Percentiles rank a stretch among this genome's conserved stretches.
Conservation (phyloP, 2,888 invertebrate genomes). For the Oscheius sp. region DNA sequence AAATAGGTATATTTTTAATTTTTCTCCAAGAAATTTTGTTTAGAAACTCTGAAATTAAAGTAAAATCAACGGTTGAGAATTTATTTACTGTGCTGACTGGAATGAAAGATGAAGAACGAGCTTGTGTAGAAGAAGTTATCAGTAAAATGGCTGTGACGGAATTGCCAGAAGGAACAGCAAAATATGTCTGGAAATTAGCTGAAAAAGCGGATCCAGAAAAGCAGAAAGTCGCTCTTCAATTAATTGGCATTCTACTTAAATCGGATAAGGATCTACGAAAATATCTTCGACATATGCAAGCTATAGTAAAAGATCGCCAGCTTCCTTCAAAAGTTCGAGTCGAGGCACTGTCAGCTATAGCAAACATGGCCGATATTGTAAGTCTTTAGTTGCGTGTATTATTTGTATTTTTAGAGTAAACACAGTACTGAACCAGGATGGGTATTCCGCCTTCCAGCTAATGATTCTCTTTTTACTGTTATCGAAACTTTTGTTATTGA, state of each 20-base stretch:
- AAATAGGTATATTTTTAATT: constrained; percentile 38
- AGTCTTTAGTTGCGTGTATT: neutral
- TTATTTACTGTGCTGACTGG: constrained; percentile 45
- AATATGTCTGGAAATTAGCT: constrained; percentile 32
- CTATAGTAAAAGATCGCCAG: constrained; percentile 33
- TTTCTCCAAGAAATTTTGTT: constrained; percentile 15
- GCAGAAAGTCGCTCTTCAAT: constrained; percentile 22
- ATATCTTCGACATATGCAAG: constrained; percentile 45
- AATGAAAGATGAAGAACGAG: constrained; percentile 41
- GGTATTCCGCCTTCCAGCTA: constrained; percentile 43
- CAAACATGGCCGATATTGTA: constrained; percentile 29
- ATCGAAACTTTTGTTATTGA: constrained; percentile 46
- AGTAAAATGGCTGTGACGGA: constrained; percentile 38
- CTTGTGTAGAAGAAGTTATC: constrained; percentile 53
- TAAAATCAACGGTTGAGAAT: constrained; percentile 46
- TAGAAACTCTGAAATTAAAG: constrained; percentile 31
- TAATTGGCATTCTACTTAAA: constrained; percentile 15
- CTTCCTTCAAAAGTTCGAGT: constrained; percentile 17
- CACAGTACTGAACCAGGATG: neutral
- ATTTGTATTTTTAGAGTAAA: neutral
- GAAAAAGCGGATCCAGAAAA: neutral
- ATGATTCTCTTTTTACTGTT: constrained; percentile 44
- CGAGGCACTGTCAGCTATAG: constrained; percentile 35
- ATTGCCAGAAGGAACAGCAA: constrained; percentile 8
- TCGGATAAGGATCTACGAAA: constrained; percentile 26